These are phyloP conservation scores for Phengaris alcon DNA, from an alignment of 2,888 invertebrate genomes.

Conservation along the genomic window DNA sequence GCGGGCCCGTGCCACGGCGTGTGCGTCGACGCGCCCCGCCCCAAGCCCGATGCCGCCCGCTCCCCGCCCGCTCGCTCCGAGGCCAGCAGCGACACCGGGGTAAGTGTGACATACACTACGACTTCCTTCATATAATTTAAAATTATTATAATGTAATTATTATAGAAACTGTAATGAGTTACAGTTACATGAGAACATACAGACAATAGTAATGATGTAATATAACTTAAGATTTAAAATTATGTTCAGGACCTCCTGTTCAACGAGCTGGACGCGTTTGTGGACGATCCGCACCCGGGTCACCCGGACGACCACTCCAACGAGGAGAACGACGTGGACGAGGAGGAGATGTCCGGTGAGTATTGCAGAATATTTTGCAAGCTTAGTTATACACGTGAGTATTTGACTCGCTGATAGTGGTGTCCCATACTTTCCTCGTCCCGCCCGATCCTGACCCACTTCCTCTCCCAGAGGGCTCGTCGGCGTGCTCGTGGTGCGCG, in stretches of 20 bases:
- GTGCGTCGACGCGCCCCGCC: conserved; percentile 31
- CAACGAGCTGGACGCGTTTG: conserved; percentile 82
- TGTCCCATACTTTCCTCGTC: conserved; percentile 29
- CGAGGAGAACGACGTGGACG: conserved; percentile 92
- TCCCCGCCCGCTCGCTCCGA: conserved; percentile 51
- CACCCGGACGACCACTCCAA: conserved; percentile 84
- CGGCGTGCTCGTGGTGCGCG: conserved; percentile 46
- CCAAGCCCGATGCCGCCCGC: conserved; percentile 31
- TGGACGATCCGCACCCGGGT: conserved; percentile 77
- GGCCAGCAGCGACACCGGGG: conserved; percentile 71
- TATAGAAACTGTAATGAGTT: too few species aligned
- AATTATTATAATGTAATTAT: too few species aligned
- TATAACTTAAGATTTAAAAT: neutral
- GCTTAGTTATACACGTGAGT: neutral
- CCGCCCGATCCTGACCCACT: conserved; percentile 34
- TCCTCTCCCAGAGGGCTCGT: conserved; percentile 57
- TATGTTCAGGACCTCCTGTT: conserved; percentile 61
- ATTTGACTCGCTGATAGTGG: neutral
- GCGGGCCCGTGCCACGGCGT: conserved; percentile 31
- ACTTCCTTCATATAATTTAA: too few species aligned
- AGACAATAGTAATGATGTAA: too few species aligned
- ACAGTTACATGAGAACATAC: too few species aligned
- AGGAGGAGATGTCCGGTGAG: conserved; percentile 90
- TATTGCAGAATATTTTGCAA: conserved; percentile 32
- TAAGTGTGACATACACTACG: conserved; percentile 40